These are phyloP conservation scores for Oegoconia quadripuncta DNA, from an alignment of 2,888 invertebrate species.

Conservation along the genomic window DNA sequence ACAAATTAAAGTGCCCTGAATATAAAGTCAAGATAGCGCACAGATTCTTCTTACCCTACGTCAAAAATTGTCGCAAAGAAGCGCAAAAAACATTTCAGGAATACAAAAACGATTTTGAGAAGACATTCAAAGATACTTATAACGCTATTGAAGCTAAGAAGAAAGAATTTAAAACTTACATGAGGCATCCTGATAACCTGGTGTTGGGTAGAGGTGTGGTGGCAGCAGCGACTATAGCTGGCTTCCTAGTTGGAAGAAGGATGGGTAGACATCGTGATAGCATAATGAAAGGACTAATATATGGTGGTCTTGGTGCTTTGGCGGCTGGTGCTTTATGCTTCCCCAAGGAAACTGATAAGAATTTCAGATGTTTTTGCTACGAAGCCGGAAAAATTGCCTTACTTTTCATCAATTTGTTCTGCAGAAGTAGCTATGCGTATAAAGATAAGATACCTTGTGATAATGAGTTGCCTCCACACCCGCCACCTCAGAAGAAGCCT, in stretches of 20 bases:
- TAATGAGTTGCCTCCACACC: too few relatives aligned
- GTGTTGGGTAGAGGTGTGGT: conserved; percentile 32
- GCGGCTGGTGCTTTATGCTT: conserved; percentile 45
- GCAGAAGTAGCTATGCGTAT: too few relatives aligned
- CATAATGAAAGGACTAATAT: background rate
- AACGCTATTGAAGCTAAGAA: conserved; percentile 19
- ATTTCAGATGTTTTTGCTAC: conserved; percentile 34
- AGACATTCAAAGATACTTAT: conserved; percentile 16
- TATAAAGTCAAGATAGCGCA: conserved; percentile 40
- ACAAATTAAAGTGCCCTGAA: conserved; percentile 35
- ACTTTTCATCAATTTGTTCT: too few relatives aligned
- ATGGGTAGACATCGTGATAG: background rate
- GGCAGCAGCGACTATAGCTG: conserved; percentile 27
- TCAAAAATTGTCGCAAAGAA: conserved; percentile 27
- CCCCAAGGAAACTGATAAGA: conserved; percentile 51
- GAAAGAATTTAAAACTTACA: conserved; percentile 29
- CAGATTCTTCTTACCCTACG: conserved; percentile 37
- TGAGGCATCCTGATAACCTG: conserved; percentile 41
- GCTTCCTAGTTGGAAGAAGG: conserved; percentile 19
- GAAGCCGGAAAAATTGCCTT: too few relatives aligned
- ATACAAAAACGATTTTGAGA: conserved; percentile 16
- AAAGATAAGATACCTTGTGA: too few relatives aligned
- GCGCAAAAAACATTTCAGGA: conserved; percentile 16
- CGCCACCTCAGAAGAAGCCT: too few relatives aligned
- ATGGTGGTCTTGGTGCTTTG: conserved; percentile 34